Conservation (phyloP, 2,888 invertebrate species). For the Trachelus tabidus region DNA sequence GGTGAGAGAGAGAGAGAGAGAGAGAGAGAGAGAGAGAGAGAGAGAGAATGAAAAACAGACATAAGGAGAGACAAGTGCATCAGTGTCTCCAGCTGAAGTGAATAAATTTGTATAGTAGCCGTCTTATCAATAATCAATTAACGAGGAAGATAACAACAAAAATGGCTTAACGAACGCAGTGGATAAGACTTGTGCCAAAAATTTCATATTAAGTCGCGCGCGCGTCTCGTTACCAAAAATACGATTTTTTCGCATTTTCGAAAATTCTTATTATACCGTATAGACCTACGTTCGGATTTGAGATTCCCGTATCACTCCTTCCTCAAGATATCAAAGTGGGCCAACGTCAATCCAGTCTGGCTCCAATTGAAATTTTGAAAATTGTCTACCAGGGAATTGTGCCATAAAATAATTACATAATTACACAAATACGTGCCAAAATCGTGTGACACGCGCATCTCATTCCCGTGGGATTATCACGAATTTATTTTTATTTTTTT, state of each 20-base stretch:
- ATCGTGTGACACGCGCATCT: not conserved
- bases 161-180: not conserved
- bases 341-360: not conserved
- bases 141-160: not conserved
- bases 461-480: not conserved
- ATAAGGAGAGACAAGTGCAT: not conserved
- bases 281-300: not conserved
- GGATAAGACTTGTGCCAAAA: not conserved
- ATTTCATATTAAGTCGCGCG: not conserved
- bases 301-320: not conserved
- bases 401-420: not conserved
- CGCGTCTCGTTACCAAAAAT: not conserved
- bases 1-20: too few relatives aligned
- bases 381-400: not conserved
- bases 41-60: not conserved
- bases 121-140: not conserved
- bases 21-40: not conserved
- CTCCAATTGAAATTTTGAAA: not conserved
- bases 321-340: not conserved
- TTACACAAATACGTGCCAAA: not conserved
- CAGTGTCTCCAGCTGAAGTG: not conserved
- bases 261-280: not conserved
- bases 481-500: not conserved
- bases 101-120: not conserved
- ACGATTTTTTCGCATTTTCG: not conserved